Base-by-base conservation (phyloP, 2,113 vertebrate genomes). In the Muscicapa adusta region DNA sequence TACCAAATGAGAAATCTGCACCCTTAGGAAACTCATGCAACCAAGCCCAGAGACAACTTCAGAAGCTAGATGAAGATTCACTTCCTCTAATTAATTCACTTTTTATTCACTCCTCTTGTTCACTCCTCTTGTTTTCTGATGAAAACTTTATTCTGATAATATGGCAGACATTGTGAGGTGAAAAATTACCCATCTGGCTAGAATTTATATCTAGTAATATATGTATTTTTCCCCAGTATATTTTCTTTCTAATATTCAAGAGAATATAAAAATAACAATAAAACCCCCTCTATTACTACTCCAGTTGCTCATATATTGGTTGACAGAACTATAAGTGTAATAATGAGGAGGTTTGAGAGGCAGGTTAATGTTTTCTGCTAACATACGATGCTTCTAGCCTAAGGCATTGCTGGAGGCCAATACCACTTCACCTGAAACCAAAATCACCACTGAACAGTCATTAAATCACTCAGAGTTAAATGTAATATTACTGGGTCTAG, bases 381-480 rank as follows among this genome's bases (percentile, higher is more conserved):
- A 79, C 92, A 92, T 22, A 72, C 85, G 94, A 95, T 94, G 91
- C 89, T 95, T 97, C 96, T 96, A 95, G 97, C 98, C 97, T 92
- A 94, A 96, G 97, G 98, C 97, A 95, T 94, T 96, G 97, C 97
- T 98, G 86, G 93, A 95, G 97, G 98, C 97, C 90, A 97, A 70
- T 83, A 95, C 81, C 76, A 89, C 85, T 96, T 96, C 95, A 89
- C 94, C 92, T 57, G 77, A 84, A 89, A 70, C 93, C 96, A 91
- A 95, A 96, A 96, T 95, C 77, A 95, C 88, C 94, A 88, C 38
- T 70, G 88, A 94, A 97, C 80, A 96, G 87, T 96, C 93, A 97
- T 95, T 92, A 96, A 97, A 97, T 96, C 92, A 95, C 94, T 95
- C 94, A 96, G 90, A 94, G 57, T 90, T 95, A 93, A 94, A 96